Base-by-base conservation (phyloP, 2,888 invertebrate genomes). In the Temnothorax ravouxi region DNA sequence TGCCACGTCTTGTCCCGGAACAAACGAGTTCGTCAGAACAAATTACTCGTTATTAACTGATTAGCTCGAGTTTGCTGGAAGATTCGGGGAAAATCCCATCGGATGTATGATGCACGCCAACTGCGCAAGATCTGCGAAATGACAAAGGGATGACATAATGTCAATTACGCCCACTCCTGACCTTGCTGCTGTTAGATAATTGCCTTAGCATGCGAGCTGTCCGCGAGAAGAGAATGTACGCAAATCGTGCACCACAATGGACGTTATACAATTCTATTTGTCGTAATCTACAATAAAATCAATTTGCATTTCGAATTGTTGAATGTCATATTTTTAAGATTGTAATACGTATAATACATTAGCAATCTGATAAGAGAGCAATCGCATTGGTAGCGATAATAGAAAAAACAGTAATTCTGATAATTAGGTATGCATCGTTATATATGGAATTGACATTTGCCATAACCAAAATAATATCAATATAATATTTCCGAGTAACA, bases 111-210 rank as follows among this genome's bases (percentile, higher is more conserved):
- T 9, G 29, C 34, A 56, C 80, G 54, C 50, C 34, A 76, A 87
- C 82, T 74, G 74, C 77, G 44, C 71, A 86, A 81, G 72, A 80
- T 83, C 83, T 56, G 80, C 75, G 56, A 80, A 86, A 89, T 82
- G 86, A 84, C 86, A 85, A 81, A 85, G 86, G 77, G 81, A 88
- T 90, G 90, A 88, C 84, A 86, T 88, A 90, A 90, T 83, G 67
- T 74, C 50, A 84, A 62, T 84, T 86, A 87, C 86, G 85, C 86
- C 62, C 62, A 61, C 85, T 67, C 81, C 83, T 71, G 83, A 72
- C 86, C 88, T 89, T 88, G 85, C 34, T 56, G 56, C 76, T 59
- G 87, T 83, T 85, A 59, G 80, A 90, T 90, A 90, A 90, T 90
- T 90, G 84, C 81, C 81, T 85, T 64, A 67, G 82, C 82, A 77